phyloP scores from a whole-genome alignment of 2,113 vertebrate genomes.

The Ictalurus furcatus region DNA sequence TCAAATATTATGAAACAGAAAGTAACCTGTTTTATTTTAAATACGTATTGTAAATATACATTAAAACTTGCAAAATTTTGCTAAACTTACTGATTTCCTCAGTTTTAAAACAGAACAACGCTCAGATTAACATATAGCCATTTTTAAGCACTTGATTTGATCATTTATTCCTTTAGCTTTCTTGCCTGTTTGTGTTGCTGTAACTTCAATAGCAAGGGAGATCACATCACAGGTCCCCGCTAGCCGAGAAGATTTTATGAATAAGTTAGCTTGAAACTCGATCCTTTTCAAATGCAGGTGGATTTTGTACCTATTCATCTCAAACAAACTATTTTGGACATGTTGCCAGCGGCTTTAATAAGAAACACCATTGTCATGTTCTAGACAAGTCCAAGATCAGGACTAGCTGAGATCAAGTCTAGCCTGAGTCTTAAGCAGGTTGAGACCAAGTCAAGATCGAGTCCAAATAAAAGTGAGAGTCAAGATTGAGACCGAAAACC shows the following conservation, averaged over 20 bases:
- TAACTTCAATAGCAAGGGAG: not conserved
- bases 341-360: not conserved
- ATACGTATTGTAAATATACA: not conserved
- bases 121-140: not conserved
- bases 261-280: not conserved
- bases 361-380: not conserved
- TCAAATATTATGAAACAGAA: not conserved
- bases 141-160: not conserved
- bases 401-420: not conserved
- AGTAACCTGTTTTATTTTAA: not conserved
- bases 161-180: not conserved
- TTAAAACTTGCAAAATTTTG: not conserved
- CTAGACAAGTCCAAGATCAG: not conserved
- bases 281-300: not conserved
- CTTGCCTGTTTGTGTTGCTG: not conserved
- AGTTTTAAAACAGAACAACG: not conserved
- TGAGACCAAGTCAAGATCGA: not conserved
- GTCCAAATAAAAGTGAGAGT: not conserved
- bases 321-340: not conserved
- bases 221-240: not conserved
- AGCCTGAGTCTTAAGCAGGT: not conserved
- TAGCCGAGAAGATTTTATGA: not conserved
- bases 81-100: not conserved
- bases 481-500: not conserved
- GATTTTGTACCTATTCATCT: not conserved